These are phyloP conservation scores for Lepidurus arcticus DNA, from an alignment of 1,140 invertebrate genomes.

Conservation along the genomic window DNA sequence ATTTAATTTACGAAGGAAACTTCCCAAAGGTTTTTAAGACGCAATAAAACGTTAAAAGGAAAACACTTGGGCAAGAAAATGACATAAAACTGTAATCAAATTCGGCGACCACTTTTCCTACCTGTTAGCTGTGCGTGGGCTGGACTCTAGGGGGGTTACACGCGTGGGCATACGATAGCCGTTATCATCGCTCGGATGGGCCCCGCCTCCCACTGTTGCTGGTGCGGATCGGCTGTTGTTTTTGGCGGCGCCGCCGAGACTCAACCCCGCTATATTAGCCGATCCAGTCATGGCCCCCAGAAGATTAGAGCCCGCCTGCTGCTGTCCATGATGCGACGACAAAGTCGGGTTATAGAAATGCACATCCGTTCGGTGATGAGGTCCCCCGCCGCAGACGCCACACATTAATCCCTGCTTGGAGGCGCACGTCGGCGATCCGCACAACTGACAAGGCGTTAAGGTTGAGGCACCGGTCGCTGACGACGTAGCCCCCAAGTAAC, in stretches of 20 bases:
- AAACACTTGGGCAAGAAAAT: neutral
- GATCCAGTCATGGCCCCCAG: neutral
- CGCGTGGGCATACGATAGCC: constrained; percentile 4
- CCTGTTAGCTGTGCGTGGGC: neutral
- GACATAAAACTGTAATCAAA: neutral
- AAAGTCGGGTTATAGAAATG: constrained; percentile 16
- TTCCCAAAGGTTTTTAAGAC: too few species aligned
- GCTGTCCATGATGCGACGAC: constrained; percentile 7
- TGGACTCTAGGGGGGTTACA: neutral
- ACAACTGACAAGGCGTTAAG: constrained; percentile 19
- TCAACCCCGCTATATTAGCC: neutral
- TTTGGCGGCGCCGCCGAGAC: neutral
- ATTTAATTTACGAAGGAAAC: too few species aligned
- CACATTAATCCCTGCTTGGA: constrained; percentile 13
- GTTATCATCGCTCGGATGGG: neutral
- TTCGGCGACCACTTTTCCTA: neutral
- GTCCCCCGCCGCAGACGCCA: constrained; percentile 1
- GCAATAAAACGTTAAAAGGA: neutral
- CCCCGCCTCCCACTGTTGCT: neutral
- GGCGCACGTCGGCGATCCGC: constrained; percentile 19
- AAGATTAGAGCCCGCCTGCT: neutral
- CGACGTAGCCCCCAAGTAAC: neutral
- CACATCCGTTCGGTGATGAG: constrained; percentile 14
- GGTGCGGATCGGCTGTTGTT: neutral
- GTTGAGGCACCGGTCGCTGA: constrained; percentile 12